Evolutionary conservation across 2,797 vertebrate species (phyloP).

Genomic region (Rhyacichthys aspro): DNA sequence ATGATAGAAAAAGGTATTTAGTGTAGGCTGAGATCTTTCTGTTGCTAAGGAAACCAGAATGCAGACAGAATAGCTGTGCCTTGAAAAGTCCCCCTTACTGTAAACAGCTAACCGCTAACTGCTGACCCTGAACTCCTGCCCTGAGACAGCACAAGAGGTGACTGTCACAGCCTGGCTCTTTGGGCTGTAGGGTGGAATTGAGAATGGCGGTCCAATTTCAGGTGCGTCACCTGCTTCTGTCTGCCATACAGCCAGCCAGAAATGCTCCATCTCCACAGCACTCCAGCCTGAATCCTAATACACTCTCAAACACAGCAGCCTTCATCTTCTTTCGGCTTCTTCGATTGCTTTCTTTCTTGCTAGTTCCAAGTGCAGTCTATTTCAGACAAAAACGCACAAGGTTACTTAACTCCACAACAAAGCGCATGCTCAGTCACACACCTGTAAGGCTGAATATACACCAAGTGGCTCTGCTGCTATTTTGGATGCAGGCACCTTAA

Average conservation of each 20-base stretch:
- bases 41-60: conserved; percentile 60
- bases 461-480: conserved; percentile 3
- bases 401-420: background rate
- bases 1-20: conserved; percentile 19
- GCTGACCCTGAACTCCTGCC: conserved; percentile 13
- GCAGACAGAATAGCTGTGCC: conserved; percentile 28
- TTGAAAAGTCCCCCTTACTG: conserved; percentile 19
- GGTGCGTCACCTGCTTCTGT: conserved; percentile 45
- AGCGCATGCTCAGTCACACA: conserved; percentile 6
- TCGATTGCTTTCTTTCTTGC: conserved; percentile 8
- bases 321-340: conserved; percentile 30
- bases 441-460: conserved; percentile 16
- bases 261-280: conserved; percentile 34
- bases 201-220: conserved; percentile 67
- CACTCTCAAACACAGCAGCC: conserved; percentile 35
- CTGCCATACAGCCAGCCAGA: conserved; percentile 30
- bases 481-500: background rate
- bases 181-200: conserved; percentile 32
- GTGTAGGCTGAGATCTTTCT: conserved; percentile 43
- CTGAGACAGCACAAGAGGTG: background rate
- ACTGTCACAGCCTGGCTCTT: conserved; percentile 1
- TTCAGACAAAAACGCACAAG: conserved; percentile 14
- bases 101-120: conserved; percentile 17
- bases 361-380: conserved; percentile 9
- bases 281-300: conserved; percentile 51